Percentiles rank a stretch among this genome's conserved stretches.
phyloP scores from a whole-genome alignment of 2,888 invertebrate genomes.

The Trissolcus japonicus region DNA sequence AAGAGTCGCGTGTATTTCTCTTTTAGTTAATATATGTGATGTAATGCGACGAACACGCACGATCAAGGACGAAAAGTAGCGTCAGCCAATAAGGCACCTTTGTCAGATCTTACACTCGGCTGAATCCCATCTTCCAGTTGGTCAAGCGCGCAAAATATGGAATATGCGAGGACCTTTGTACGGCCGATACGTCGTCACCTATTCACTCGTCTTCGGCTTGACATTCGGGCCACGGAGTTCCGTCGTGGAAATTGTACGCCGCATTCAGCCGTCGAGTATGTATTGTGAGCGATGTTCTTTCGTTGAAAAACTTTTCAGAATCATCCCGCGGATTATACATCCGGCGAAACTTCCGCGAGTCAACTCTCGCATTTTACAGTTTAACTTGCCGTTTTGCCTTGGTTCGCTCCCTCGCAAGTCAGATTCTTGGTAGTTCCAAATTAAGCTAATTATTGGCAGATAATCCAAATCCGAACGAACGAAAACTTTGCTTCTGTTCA shows the following conservation, averaged over 20 bases:
- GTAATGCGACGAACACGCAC: conserved; percentile 44
- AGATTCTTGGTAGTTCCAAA: conserved; percentile 12
- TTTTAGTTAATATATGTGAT: conserved; percentile 35
- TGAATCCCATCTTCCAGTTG: conserved; percentile 69
- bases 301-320: conserved; percentile 29
- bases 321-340: conserved; percentile 32
- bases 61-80: conserved; percentile 63
- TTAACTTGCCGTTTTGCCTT: conserved; percentile 8
- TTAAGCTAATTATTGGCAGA: conserved; percentile 30
- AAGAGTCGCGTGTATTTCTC: conserved; percentile 44
- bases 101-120: conserved; percentile 71
- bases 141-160: conserved; percentile 70
- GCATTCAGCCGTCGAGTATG: conserved; percentile 42
- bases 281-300: conserved; percentile 52
- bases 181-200: conserved; percentile 63
- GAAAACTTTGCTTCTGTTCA: conserved; percentile 14
- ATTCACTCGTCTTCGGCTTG: conserved; percentile 39
- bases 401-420: background rate
- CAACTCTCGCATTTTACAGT: conserved; percentile 9
- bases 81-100: conserved; percentile 72
- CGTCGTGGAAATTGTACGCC: conserved; percentile 47
- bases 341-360: conserved; percentile 18
- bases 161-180: conserved; percentile 68
- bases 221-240: conserved; percentile 55
- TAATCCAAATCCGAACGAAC: conserved; percentile 14